phyloP scores from a whole-genome alignment of 1,140 invertebrate species.

The Cheumatopsyche charites region DNA sequence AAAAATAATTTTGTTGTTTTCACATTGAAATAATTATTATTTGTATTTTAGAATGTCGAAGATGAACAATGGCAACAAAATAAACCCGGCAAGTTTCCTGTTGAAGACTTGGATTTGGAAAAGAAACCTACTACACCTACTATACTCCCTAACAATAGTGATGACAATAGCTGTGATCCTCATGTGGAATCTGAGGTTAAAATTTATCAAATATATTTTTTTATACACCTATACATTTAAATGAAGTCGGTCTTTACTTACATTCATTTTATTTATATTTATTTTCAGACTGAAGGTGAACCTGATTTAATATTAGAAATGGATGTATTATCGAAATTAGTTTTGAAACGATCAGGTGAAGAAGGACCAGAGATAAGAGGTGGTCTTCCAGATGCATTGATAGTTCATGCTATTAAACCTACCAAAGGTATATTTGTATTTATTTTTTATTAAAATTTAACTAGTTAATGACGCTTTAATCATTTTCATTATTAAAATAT shows the following conservation, averaged over 20 bases:
- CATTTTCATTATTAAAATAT: not conserved
- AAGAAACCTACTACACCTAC: constrained; percentile 52
- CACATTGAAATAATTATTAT: too few relatives aligned
- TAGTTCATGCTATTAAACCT: constrained; percentile 91
- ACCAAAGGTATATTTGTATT: constrained; percentile 70
- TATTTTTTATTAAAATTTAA: constrained; percentile 1
- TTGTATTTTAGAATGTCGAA: constrained; percentile 43
- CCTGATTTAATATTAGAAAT: constrained; percentile 65
- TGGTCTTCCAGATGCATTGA: constrained; percentile 87
- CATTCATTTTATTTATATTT: too few relatives aligned
- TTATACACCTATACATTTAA: too few relatives aligned
- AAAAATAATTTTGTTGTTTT: not conserved
- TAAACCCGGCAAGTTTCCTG: constrained; percentile 58
- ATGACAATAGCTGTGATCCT: constrained; percentile 31
- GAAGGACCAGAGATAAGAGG: constrained; percentile 89
- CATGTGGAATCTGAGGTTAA: constrained; percentile 36
- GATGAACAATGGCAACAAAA: constrained; percentile 41
- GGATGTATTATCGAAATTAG: constrained; percentile 79
- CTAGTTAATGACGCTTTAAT: not conserved
- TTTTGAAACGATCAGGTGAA: constrained; percentile 78
- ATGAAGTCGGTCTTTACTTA: too few relatives aligned
- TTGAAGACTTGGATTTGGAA: constrained; percentile 57
- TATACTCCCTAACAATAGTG: constrained; percentile 53
- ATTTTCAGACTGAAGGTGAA: constrained; percentile 57
- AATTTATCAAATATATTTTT: too few relatives aligned